These are phyloP conservation scores for Brachyptera risi DNA, from an alignment of 2,888 invertebrate genomes.

Conservation along the genomic window DNA sequence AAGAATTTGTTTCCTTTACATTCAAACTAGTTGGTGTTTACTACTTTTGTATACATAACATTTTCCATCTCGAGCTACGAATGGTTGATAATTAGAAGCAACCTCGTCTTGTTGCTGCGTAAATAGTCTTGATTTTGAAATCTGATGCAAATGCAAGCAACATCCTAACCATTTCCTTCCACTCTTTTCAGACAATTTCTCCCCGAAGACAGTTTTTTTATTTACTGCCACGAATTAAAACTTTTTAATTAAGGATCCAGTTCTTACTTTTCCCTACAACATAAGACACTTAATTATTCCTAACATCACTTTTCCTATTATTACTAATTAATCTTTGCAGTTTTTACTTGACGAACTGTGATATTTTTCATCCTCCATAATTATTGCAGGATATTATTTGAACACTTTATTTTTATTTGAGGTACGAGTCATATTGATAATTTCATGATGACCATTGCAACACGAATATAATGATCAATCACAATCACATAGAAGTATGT, in stretches of 20 bases:
- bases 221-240: conserved; percentile 31
- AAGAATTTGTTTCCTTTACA: too few species aligned
- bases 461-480: too few species aligned
- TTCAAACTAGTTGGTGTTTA: background rate
- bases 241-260: conserved; percentile 31
- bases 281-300: conserved; percentile 12
- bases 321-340: conserved; percentile 25
- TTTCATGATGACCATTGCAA: too few species aligned
- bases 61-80: background rate
- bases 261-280: background rate
- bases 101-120: too few species aligned
- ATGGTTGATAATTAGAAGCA: too few species aligned
- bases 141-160: background rate
- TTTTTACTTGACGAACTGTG: too few species aligned
- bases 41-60: background rate
- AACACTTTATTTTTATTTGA: too few species aligned
- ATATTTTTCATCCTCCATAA: too few species aligned
- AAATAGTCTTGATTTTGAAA: too few species aligned
- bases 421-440: too few species aligned
- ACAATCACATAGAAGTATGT: too few species aligned
- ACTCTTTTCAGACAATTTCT: background rate
- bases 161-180: conserved; percentile 2
- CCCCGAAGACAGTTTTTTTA: conserved; percentile 24
- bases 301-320: conserved; percentile 17
- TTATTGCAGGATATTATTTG: too few species aligned